These are phyloP conservation scores for Phaethornis superciliosus DNA, from an alignment of 2,113 vertebrate species.

Conservation along the genomic window DNA sequence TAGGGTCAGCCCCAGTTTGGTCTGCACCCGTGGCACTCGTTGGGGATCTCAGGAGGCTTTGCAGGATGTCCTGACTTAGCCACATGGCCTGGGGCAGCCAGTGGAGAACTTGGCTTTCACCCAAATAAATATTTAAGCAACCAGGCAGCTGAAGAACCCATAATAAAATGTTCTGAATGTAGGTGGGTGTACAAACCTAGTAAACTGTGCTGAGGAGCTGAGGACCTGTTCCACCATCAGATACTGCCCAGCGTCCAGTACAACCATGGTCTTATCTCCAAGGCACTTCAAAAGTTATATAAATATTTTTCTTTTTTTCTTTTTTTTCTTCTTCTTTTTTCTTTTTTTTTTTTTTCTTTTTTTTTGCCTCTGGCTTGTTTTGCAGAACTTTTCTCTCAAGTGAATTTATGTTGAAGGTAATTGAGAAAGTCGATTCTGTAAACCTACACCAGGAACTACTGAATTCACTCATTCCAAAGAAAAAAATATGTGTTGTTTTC, in stretches of 20 bases:
- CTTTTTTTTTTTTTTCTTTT: not conserved
- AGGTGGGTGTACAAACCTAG: not conserved
- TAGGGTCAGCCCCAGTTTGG: not conserved
- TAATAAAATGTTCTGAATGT: slow-evolving; percentile 65
- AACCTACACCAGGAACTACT: not conserved
- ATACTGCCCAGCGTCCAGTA: not conserved
- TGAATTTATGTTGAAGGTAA: not conserved
- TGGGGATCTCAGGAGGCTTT: slow-evolving; percentile 23
- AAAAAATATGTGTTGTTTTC: not conserved
- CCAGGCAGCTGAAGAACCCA: slow-evolving; percentile 50
- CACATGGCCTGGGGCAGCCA: not conserved
- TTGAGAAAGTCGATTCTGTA: not conserved
- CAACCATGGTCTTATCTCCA: not conserved
- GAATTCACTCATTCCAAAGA: not conserved
- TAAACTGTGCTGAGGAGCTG: not conserved
- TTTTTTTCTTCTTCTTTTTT: not conserved
- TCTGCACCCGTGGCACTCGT: not conserved
- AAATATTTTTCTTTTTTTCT: not conserved
- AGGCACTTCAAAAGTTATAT: not conserved
- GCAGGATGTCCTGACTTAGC: not conserved
- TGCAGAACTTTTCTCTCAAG: not conserved
- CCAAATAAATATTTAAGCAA: slow-evolving; percentile 50
- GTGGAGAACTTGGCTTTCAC: slow-evolving; percentile 5
- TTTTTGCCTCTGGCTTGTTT: not conserved
- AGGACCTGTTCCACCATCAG: not conserved